Evolutionary conservation across 2,797 vertebrate genomes (phyloP).

Genomic region (Sitta carolinensis): DNA sequence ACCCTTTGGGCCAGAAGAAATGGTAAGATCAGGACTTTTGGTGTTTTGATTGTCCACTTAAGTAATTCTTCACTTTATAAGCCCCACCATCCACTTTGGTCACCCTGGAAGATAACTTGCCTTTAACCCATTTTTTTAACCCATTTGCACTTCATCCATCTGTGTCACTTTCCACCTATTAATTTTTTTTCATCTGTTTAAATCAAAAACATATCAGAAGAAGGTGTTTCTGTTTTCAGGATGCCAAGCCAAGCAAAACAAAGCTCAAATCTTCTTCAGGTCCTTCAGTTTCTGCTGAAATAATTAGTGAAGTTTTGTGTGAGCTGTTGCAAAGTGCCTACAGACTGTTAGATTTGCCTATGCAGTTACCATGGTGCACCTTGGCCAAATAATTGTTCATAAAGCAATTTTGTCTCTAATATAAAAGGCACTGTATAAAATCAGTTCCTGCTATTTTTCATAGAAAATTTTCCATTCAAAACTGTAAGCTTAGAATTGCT

Average conservation of each 20-base stretch:
- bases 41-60: not conserved
- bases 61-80: not conserved
- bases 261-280: not conserved
- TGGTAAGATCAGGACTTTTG: not conserved
- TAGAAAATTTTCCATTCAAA: constrained; percentile 1
- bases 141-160: not conserved
- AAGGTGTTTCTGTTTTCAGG: not conserved
- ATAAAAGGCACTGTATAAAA: constrained; percentile 15
- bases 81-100: not conserved
- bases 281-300: constrained; percentile 1
- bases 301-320: not conserved
- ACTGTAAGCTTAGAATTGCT: not conserved
- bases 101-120: not conserved
- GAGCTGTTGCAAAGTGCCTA: not conserved
- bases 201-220: not conserved
- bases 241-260: not conserved
- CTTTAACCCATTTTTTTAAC: not conserved
- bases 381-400: constrained; percentile 18
- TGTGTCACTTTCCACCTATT: not conserved
- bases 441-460: constrained; percentile 17
- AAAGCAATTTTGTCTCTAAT: constrained; percentile 32
- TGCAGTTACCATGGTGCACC: not conserved
- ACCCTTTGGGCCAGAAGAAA: not conserved
- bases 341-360: not conserved
- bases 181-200: not conserved